Conservation (phyloP, 1,140 invertebrate genomes). For the Papilio xuthus region DNA sequence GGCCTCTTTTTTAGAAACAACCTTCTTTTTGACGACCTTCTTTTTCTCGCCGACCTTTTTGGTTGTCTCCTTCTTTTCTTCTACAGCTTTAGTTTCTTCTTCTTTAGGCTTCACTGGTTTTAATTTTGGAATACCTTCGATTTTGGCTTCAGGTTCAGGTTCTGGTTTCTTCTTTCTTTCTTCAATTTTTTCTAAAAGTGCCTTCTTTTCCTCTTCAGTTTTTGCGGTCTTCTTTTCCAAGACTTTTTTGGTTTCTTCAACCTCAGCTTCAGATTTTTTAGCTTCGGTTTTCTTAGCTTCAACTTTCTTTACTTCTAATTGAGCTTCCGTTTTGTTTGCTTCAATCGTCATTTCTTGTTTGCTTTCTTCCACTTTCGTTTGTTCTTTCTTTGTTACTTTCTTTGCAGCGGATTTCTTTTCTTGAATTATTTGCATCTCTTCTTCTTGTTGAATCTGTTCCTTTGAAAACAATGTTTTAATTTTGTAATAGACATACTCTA, state of each 20-base stretch:
- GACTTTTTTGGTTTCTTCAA: slow-evolving; percentile 76
- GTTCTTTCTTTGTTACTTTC: slow-evolving; percentile 75
- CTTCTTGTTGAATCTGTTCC: slow-evolving; percentile 57
- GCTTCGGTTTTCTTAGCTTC: slow-evolving; percentile 64
- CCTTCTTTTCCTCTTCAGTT: slow-evolving; percentile 80
- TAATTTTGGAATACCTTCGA: slow-evolving; percentile 82
- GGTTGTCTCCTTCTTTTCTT: slow-evolving; percentile 72
- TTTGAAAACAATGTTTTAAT: not conserved
- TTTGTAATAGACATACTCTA: not conserved
- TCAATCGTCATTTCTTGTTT: slow-evolving; percentile 74
- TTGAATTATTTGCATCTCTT: slow-evolving; percentile 54
- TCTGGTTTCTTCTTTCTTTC: slow-evolving; percentile 72
- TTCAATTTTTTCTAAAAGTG: slow-evolving; percentile 78
- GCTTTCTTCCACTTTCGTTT: slow-evolving; percentile 71
- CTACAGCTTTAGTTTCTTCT: slow-evolving; percentile 71
- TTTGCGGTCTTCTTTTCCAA: slow-evolving; percentile 81
- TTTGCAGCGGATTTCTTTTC: slow-evolving; percentile 75
- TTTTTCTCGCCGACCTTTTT: slow-evolving; percentile 78
- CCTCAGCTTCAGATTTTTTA: slow-evolving; percentile 77
- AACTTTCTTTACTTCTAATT: slow-evolving; percentile 62
- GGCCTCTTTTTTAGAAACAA: slow-evolving; percentile 74
- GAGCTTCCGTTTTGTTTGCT: slow-evolving; percentile 73
- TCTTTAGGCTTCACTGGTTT: slow-evolving; percentile 81
- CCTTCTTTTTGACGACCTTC: slow-evolving; percentile 78
- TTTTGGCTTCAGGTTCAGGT: slow-evolving; percentile 73